Evolutionary conservation across 2,113 vertebrate genomes (phyloP), one percentile per base, ranked within the genome.

Genomic region (Furnarius figulus): DNA sequence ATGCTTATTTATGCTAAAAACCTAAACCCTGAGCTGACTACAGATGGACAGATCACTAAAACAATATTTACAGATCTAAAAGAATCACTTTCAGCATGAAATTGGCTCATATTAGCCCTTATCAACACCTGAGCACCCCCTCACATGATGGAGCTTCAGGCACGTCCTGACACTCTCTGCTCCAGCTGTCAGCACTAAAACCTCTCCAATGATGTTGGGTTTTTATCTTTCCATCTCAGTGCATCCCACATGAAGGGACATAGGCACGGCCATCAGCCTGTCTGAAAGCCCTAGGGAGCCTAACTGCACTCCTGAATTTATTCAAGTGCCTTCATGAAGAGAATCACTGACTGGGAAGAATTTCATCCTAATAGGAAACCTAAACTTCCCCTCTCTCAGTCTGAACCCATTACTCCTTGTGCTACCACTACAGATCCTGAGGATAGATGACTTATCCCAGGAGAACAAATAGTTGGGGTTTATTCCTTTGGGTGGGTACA

Each of bases 391-490:
- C 30, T 53, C 21, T 55, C 18, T 18, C 7, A 8, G 10, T 30
- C 2, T 31, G 62, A 62, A 19, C 8, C 30, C 30, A 2, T 15
- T 15, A 3, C 8, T 47, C n/a, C 47, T 47, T 40, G 20, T 55
- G n/a, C 62, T 35, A 2, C 4, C 78, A 8, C 24, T 8, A 1
- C n/a, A 10, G 14, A 14, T 61, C 53, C 13, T n/a, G 23, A 39
- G 24, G 59, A 19, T 39, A 16, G 35, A 14, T 46, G 53, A n/a
- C 5, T 55, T 74, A 53, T 24, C 58, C 55, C 65, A 77, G 7
- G 23, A 70, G 68, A 81, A 94, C 93, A 97, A 96, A 97, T 84
- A 95, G 73, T 30, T 72, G 40, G 55, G 66, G 56, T 97, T 97
- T 96, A 96, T 95, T 96, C 42, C 40, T 47, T 59, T 89, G 70